Evolutionary conservation across 2,797 vertebrate species (phyloP), one percentile per base, ranked within the genome.

Genomic region (Dallia pectoralis): DNA sequence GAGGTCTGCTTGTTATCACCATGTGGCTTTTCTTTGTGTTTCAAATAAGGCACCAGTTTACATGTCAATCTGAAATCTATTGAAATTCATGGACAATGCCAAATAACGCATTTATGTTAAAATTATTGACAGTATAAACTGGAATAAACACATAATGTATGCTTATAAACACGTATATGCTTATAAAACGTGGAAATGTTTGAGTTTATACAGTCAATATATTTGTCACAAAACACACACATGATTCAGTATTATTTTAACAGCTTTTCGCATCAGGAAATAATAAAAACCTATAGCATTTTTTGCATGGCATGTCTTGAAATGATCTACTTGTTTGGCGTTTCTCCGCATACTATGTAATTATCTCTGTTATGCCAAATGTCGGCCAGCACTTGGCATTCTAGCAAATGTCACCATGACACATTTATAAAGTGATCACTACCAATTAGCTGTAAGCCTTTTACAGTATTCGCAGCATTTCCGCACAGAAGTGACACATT

Each of bases 261-360:
- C 8, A 9, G 53, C 53, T 59, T 59, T 59, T 25, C 22, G 25
- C 22, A 59, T 56, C n/a, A 14, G 4, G 22, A 25, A 14, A 59
- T 59, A 14, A 59, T 59, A n/a, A 59, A 59, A 59, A 19, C n/a
- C n/a, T 56, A 22, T 59, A 44, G 4, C 40, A 69, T 49, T 53
- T 49, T 8, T 27, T 77, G 61, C 61, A 63, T 69, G 68, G 67
- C 56, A 72, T 80, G 84, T 49, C 79, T 77, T 66, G 81, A 73
- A 84, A 82, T 83, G 72, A 64, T 75, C 69, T 76, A 65, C 53
- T 73, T 79, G 77, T 78, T 70, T 72, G 69, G 74, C 64, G 15
- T 63, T 47, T 75, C 40, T 59, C 47, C 4, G 18, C 29, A 32
- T 44, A 49, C 68, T 49, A 14, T 70, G 19, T 63, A 59, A 47